Percentiles rank a stretch among this genome's conserved stretches.
These are phyloP conservation scores for Xanthia togata DNA, from an alignment of 2,888 invertebrate species.

Conservation along the genomic window DNA sequence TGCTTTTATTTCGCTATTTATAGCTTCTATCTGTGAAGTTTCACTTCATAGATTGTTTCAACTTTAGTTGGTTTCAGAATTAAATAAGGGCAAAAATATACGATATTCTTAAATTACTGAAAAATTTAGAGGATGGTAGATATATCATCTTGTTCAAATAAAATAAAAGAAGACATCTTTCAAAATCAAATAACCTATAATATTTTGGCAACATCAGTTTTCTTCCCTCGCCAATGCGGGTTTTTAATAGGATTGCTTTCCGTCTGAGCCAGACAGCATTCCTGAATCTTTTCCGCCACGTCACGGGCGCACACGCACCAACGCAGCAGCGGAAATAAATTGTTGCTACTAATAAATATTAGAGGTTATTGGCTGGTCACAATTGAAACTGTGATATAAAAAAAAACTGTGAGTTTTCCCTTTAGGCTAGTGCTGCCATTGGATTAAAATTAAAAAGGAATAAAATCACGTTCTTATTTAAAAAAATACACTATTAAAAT, in stretches of 20 bases:
- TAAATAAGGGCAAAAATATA: neutral
- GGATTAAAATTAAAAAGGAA: neutral
- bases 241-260: slow-evolving; percentile 53
- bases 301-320: slow-evolving; percentile 21
- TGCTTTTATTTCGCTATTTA: slow-evolving; percentile 3
- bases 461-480: too few species aligned
- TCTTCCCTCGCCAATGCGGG: neutral
- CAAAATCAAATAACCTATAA: neutral
- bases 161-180: neutral
- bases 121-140: too few species aligned
- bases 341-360: slow-evolving; percentile 32
- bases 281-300: slow-evolving; percentile 55
- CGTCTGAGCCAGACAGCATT: slow-evolving; percentile 50
- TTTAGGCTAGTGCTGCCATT: neutral
- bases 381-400: neutral
- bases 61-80: neutral
- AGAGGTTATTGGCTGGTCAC: neutral
- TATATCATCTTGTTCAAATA: neutral
- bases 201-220: slow-evolving; percentile 28
- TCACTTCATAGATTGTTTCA: neutral
- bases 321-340: slow-evolving; percentile 44
- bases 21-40: neutral
- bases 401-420: neutral
- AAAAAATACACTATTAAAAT: neutral
- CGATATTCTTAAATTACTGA: neutral